Evolutionary conservation across 2,888 invertebrate species (phyloP).

Genomic region (Calliopum simillimum): DNA sequence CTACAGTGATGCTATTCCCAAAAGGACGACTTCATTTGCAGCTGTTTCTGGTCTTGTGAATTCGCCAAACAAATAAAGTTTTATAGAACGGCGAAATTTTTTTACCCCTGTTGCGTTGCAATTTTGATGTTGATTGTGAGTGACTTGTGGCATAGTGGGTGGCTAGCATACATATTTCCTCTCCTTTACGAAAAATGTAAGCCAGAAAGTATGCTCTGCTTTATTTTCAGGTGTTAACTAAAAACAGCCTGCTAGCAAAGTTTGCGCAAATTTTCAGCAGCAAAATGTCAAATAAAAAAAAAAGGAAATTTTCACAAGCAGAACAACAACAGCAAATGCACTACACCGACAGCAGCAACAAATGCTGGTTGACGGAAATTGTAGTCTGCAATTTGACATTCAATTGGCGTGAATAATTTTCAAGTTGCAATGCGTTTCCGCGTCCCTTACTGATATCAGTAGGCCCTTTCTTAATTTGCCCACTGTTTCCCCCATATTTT

Average conservation of each 20-base stretch:
- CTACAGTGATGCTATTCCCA: neutral
- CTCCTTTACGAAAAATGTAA: neutral
- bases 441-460: too few relatives aligned
- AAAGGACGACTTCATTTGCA: constrained; percentile 35
- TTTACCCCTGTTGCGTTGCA: neutral
- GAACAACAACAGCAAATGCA: neutral
- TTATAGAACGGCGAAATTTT: constrained; percentile 6
- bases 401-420: constrained; percentile 37
- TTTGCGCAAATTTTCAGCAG: neutral
- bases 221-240: neutral
- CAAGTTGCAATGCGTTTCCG: neutral
- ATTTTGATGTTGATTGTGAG: constrained; percentile 24
- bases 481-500: too few relatives aligned
- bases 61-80: constrained; percentile 22
- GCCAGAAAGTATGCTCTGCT: neutral
- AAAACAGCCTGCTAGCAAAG: neutral
- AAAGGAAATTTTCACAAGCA: neutral
- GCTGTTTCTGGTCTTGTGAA: constrained; percentile 26
- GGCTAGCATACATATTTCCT: neutral
- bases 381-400: constrained; percentile 32
- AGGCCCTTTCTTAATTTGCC: too few relatives aligned
- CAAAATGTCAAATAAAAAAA: too few relatives aligned
- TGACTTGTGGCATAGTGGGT: constrained; percentile 26
- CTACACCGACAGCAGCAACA: neutral
- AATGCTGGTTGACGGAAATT: constrained; percentile 22